phyloP scores from a whole-genome alignment of 2,113 vertebrate species.

The Bufo gargarizans region DNA sequence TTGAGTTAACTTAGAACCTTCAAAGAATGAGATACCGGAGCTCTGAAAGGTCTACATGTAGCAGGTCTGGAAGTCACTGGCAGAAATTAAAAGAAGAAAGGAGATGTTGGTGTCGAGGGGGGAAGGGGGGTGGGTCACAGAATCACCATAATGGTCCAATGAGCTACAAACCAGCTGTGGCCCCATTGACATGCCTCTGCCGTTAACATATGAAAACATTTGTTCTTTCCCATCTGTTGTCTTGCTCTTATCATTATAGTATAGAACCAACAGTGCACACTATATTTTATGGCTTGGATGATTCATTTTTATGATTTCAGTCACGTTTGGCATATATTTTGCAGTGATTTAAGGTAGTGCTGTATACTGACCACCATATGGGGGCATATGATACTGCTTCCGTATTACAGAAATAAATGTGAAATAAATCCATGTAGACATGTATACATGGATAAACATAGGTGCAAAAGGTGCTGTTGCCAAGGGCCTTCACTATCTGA shows the following conservation, averaged over 20 bases:
- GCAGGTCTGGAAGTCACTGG: neutral
- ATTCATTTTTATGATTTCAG: neutral
- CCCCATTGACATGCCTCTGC: neutral
- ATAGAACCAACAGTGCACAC: neutral
- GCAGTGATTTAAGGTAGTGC: neutral
- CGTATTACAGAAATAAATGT: neutral
- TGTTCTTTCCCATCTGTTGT: neutral
- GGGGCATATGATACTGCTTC: neutral
- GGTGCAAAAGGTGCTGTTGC: neutral
- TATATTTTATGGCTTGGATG: neutral
- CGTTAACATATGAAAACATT: neutral
- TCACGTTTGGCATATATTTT: neutral
- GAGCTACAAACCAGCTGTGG: neutral
- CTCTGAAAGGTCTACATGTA: neutral
- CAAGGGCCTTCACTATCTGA: neutral
- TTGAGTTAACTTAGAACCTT: neutral
- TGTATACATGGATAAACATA: no score
- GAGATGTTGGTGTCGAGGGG: neutral
- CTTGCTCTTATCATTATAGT: neutral
- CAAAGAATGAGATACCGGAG: neutral
- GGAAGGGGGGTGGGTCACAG: no score
- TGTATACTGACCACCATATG: neutral
- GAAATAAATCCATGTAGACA: no score
- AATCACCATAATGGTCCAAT: neutral
- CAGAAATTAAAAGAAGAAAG: neutral